Percentiles rank a stretch among this genome's conserved stretches.
These are phyloP conservation scores for Myrmecobius fasciatus DNA, from an alignment of 2,113 vertebrate genomes.

Conservation along the genomic window DNA sequence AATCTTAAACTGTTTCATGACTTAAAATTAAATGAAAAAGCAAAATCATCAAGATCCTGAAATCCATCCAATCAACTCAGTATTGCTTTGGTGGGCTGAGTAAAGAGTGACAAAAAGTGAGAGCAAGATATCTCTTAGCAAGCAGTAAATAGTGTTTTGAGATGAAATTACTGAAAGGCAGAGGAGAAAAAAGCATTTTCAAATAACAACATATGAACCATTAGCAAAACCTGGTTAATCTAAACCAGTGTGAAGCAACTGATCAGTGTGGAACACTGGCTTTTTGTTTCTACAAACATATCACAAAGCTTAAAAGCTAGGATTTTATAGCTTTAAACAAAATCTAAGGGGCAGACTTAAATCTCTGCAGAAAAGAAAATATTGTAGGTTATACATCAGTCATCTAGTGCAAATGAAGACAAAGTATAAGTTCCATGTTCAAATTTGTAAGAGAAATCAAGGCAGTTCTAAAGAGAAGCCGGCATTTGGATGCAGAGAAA, in stretches of 20 bases:
- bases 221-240: neutral
- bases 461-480: neutral
- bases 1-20: slow-evolving; percentile 38
- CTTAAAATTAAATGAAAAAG: slow-evolving; percentile 47
- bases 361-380: neutral
- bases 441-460: neutral
- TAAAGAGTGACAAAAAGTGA: neutral
- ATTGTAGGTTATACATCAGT: neutral
- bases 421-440: neutral
- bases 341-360: neutral
- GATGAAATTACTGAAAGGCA: neutral
- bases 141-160: neutral
- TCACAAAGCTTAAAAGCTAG: neutral
- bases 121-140: neutral
- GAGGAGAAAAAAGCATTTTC: neutral
- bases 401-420: neutral
- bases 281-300: neutral
- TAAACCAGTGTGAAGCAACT: neutral
- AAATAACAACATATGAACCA: neutral
- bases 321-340: neutral
- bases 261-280: neutral
- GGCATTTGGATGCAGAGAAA: neutral
- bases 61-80: slow-evolving; percentile 10
- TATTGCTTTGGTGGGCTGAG: neutral
- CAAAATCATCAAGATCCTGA: slow-evolving; percentile 1